Percentiles rank a stretch among this genome's conserved stretches.
Evolutionary conservation across 2,888 invertebrate species (phyloP).

Genomic region (Reticulitermes lucifugus): DNA sequence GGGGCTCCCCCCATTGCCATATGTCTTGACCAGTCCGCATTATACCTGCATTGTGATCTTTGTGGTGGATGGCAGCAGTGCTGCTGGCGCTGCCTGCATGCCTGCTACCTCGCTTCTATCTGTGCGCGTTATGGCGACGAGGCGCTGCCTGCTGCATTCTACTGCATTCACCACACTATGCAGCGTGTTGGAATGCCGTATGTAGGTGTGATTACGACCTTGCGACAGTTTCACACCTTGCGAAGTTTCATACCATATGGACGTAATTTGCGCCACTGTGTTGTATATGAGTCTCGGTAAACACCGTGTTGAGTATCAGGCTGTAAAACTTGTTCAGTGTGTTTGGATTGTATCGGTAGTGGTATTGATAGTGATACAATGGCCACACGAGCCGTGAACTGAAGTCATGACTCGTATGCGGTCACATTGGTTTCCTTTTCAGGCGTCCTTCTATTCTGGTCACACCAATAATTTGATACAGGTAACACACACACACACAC

Average conservation of each 20-base stretch:
- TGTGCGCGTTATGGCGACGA: not conserved
- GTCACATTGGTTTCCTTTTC: too few species aligned
- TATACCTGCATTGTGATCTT: too few species aligned
- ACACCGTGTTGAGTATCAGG: not conserved
- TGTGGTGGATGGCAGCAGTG: not conserved
- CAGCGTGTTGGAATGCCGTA: constrained; percentile 10
- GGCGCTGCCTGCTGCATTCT: not conserved
- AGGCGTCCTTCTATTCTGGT: too few species aligned
- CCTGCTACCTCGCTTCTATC: not conserved
- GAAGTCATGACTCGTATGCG: too few species aligned
- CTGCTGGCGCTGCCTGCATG: constrained; percentile 8
- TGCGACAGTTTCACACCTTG: not conserved
- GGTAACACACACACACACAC: too few species aligned
- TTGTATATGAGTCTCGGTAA: not conserved
- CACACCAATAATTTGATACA: too few species aligned
- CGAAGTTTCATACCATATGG: not conserved
- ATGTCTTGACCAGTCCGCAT: too few species aligned
- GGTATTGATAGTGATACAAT: not conserved
- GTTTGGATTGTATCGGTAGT: not conserved
- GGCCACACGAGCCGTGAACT: too few species aligned
- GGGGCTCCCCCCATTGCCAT: too few species aligned
- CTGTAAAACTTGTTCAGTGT: not conserved
- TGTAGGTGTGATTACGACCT: not conserved
- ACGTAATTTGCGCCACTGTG: not conserved
- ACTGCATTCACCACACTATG: constrained; percentile 8